These are phyloP conservation scores for cat (Felis catus) DNA, from an alignment of 2,113 vertebrate species.

Conservation along the genomic window DNA sequence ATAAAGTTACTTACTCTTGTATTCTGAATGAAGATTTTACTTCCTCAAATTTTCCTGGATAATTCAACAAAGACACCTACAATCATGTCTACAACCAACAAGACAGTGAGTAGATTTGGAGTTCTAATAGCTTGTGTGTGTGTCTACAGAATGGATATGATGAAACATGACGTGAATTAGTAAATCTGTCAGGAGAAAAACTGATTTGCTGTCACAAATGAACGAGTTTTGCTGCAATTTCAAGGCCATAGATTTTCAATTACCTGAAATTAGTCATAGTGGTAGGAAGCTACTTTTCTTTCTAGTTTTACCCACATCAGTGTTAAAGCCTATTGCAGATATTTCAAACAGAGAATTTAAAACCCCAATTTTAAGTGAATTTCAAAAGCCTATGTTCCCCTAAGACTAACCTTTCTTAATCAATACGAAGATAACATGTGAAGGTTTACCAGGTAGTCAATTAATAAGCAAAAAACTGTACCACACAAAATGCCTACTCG, in stretches of 20 bases:
- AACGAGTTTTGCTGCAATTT: not conserved
- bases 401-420: constrained; percentile 38
- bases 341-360: constrained; percentile 44
- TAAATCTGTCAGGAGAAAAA: not conserved
- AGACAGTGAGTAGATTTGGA: not conserved
- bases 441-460: constrained; percentile 36
- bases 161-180: not conserved
- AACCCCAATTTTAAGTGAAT: constrained; percentile 44
- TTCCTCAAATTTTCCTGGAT: not conserved
- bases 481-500: not conserved
- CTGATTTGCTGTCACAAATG: not conserved
- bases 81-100: not conserved
- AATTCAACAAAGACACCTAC: not conserved
- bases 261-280: constrained; percentile 66
- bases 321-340: constrained; percentile 32
- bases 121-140: not conserved
- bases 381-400: constrained; percentile 7
- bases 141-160: not conserved
- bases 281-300: constrained; percentile 24
- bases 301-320: not conserved
- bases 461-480: not conserved
- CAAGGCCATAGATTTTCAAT: constrained; percentile 58
- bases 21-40: constrained; percentile 32
- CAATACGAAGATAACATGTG: not conserved
- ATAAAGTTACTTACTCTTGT: not conserved